These are phyloP conservation scores for Cynopterus brachyotis DNA, from an alignment of 2,113 vertebrate genomes.

Conservation along the genomic window DNA sequence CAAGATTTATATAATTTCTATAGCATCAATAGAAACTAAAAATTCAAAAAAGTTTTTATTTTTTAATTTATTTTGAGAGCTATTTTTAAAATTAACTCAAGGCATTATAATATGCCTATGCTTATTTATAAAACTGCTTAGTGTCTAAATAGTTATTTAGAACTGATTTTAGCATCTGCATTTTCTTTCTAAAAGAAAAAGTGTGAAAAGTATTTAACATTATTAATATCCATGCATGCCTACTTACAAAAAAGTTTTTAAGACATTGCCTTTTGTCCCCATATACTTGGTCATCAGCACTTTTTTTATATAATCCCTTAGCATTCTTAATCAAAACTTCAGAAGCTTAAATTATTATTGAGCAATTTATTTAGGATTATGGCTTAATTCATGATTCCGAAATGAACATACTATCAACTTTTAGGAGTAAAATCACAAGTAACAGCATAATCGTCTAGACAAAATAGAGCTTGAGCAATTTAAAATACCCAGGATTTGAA, in stretches of 20 bases:
- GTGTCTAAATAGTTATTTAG: background rate
- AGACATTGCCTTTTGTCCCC: slow-evolving; percentile 75
- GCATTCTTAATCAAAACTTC: slow-evolving; percentile 81
- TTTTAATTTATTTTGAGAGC: background rate
- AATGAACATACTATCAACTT: slow-evolving; percentile 80
- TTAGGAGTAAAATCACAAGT: slow-evolving; percentile 77
- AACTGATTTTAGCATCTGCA: background rate
- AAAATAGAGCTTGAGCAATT: slow-evolving; percentile 79
- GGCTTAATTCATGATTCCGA: slow-evolving; percentile 79
- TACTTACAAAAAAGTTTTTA: slow-evolving; percentile 68
- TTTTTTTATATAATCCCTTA: slow-evolving; percentile 79
- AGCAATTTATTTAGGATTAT: slow-evolving; percentile 85
- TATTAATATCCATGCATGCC: slow-evolving; percentile 61
- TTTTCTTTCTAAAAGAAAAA: slow-evolving; percentile 33
- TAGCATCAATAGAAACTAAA: background rate
- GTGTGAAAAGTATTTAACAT: slow-evolving; percentile 59
- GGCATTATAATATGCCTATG: background rate
- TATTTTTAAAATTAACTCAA: background rate
- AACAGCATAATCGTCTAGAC: slow-evolving; percentile 80
- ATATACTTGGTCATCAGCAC: slow-evolving; percentile 71
- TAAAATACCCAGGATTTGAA: slow-evolving; percentile 76
- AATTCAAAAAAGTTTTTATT: background rate
- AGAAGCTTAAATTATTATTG: slow-evolving; percentile 86
- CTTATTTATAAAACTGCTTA: background rate
- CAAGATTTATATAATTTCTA: background rate